These are phyloP conservation scores for Agrochola litura DNA, from an alignment of 2,888 invertebrate genomes.

Conservation along the genomic window DNA sequence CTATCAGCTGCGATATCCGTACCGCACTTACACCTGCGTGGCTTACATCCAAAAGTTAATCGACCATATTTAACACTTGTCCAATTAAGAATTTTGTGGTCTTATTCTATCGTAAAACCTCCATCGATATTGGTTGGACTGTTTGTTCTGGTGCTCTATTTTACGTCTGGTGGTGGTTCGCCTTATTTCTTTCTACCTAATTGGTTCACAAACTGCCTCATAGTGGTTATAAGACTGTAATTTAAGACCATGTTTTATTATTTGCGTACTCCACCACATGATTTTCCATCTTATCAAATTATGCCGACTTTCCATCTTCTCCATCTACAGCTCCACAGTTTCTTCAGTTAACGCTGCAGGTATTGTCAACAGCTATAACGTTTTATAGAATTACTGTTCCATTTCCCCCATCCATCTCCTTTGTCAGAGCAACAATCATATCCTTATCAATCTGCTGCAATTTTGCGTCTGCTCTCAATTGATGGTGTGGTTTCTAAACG, in stretches of 20 bases:
- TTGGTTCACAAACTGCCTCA: too few species aligned
- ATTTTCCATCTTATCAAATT: neutral
- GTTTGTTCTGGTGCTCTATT: neutral
- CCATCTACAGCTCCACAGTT: too few species aligned
- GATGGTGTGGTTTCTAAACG: constrained; percentile 70
- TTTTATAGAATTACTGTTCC: constrained; percentile 15
- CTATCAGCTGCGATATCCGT: constrained; percentile 72
- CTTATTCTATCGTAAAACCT: neutral
- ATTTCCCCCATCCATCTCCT: constrained; percentile 14
- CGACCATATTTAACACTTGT: constrained; percentile 36
- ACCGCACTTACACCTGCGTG: constrained; percentile 44
- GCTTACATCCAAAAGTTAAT: constrained; percentile 37
- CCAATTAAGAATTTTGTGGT: constrained; percentile 26
- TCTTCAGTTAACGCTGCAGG: neutral
- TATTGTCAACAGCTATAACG: neutral
- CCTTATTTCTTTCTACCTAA: neutral
- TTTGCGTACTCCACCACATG: neutral
- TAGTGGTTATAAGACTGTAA: neutral
- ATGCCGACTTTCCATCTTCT: neutral
- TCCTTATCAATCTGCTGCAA: constrained; percentile 63
- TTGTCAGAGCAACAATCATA: constrained; percentile 41
- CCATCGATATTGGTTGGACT: neutral
- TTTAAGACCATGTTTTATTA: neutral
- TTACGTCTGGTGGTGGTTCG: neutral
- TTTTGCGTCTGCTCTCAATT: constrained; percentile 74